These are phyloP conservation scores for Smittia sp. DNA, from an alignment of 2,888 invertebrate species.

Conservation along the genomic window DNA sequence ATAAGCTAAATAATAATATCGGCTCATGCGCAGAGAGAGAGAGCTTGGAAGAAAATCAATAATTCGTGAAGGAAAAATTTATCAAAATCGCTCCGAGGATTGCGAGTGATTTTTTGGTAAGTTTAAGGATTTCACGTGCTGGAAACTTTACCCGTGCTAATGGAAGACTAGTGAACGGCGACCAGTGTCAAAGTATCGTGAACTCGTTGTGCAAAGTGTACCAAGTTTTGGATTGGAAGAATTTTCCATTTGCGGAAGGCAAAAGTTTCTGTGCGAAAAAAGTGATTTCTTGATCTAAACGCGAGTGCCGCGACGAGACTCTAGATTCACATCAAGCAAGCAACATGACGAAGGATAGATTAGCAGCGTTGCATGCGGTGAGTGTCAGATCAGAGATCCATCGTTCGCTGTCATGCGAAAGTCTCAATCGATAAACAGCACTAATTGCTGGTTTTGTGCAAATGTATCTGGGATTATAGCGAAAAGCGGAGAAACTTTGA, in stretches of 20 bases:
- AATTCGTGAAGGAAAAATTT: constrained; percentile 18
- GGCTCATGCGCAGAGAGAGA: constrained; percentile 23
- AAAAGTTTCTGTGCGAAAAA: constrained; percentile 19
- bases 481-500: background rate
- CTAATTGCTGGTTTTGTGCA: background rate
- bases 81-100: constrained; percentile 17
- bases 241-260: background rate
- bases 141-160: constrained; percentile 21
- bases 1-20: too few relatives aligned
- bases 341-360: constrained; percentile 94
- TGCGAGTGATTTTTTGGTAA: constrained; percentile 23
- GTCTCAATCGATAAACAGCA: background rate
- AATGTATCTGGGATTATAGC: background rate
- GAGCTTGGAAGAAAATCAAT: constrained; percentile 26
- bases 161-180: constrained; percentile 37
- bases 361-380: constrained; percentile 94
- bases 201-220: constrained; percentile 15
- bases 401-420: background rate
- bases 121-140: constrained; percentile 35
- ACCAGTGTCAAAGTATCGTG: constrained; percentile 25
- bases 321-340: constrained; percentile 15
- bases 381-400: constrained; percentile 50
- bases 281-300: constrained; percentile 21
- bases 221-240: constrained; percentile 16
- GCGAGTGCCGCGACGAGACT: constrained; percentile 32